These are phyloP conservation scores for Pelodytes ibericus DNA, from an alignment of 2,797 vertebrate species.

Conservation along the genomic window DNA sequence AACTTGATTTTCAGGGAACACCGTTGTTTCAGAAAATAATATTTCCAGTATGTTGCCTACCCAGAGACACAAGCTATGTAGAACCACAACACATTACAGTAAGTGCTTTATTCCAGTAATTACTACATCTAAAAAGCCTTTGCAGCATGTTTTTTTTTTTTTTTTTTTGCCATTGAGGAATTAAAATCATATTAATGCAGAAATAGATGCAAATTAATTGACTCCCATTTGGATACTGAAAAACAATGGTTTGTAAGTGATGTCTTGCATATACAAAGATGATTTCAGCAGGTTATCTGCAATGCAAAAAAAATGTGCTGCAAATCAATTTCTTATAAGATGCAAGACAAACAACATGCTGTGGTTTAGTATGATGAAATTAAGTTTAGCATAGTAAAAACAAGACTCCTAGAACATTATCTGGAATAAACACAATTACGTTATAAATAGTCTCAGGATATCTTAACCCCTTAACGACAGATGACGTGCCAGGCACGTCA, in stretches of 20 bases:
- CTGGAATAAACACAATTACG: too few relatives aligned
- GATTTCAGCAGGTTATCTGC: background rate
- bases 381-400: too few relatives aligned
- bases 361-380: too few relatives aligned
- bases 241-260: slow-evolving; percentile 5
- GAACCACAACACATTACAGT: background rate
- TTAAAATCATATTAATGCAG: slow-evolving; percentile 12
- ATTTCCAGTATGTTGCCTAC: background rate
- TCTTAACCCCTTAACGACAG: too few relatives aligned
- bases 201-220: slow-evolving; percentile 23
- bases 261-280: background rate
- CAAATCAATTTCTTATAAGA: background rate
- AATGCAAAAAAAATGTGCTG: background rate
- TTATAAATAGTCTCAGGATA: too few relatives aligned
- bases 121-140: slow-evolving; percentile 14
- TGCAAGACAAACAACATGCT: too few relatives aligned
- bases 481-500: too few relatives aligned
- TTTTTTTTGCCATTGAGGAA: slow-evolving; percentile 4
- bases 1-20: too few relatives aligned
- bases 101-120: background rate
- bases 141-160: slow-evolving; percentile 24
- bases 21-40: too few relatives aligned
- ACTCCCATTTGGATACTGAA: slow-evolving; percentile 20
- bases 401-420: too few relatives aligned
- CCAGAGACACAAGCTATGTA: background rate